phyloP scores from a whole-genome alignment of 2,888 invertebrate species.

The Dinocampus coccinellae region DNA sequence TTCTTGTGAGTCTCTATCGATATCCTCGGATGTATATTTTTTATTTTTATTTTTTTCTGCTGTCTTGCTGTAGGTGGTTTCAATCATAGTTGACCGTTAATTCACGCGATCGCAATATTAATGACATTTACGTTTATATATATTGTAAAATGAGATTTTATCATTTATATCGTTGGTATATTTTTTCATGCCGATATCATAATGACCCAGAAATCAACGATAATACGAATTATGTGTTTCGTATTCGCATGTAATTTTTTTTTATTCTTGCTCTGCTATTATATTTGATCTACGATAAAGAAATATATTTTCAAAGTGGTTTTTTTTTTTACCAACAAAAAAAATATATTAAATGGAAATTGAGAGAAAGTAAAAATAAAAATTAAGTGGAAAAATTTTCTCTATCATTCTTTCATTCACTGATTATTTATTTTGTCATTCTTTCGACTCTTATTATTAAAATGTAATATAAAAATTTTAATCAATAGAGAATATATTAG shows the following conservation, averaged over 20 bases:
- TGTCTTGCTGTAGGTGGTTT: not conserved
- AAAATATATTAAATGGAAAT: not conserved
- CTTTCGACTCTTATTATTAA: too few species aligned
- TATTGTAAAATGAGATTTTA: conserved; percentile 33
- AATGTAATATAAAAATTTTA: too few species aligned
- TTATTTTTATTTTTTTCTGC: not conserved
- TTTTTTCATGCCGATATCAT: conserved; percentile 19
- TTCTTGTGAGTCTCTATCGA: not conserved
- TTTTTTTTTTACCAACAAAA: too few species aligned
- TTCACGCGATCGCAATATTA: conserved; percentile 45
- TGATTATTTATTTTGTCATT: too few species aligned
- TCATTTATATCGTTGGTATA: conserved; percentile 21
- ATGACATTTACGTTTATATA: conserved; percentile 15
- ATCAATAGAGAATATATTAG: too few species aligned
- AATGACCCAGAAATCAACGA: conserved; percentile 29
- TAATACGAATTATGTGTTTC: not conserved
- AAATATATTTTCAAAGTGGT: not conserved
- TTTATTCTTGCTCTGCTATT: conserved; percentile 1
- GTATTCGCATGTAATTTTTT: conserved; percentile 2
- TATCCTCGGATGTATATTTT: too few species aligned
- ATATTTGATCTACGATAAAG: not conserved
- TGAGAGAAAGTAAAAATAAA: not conserved
- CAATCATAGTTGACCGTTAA: conserved; percentile 34
- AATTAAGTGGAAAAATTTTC: too few species aligned
- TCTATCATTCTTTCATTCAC: too few species aligned